A percentile compares a stretch with the other conserved stretches of the same genome.
These are phyloP conservation scores for honey bee (Apis mellifera) DNA, from an alignment of 1,140 invertebrate genomes.

Conservation along the genomic window DNA sequence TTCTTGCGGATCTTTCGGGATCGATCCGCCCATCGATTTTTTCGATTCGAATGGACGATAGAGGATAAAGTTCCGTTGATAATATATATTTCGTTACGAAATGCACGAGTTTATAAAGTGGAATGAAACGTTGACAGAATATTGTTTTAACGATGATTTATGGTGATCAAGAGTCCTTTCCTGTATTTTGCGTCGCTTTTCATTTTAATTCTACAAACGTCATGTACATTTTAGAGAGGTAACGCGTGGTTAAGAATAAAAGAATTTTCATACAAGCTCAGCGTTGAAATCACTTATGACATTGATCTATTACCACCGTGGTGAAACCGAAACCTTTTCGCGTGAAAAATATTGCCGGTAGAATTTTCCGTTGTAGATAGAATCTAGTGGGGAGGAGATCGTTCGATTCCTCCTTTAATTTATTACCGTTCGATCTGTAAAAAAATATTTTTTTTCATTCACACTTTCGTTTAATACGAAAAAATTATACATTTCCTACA, in stretches of 20 bases:
- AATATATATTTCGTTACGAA: too few species aligned
- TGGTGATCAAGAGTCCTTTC: background rate
- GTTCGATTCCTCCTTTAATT: background rate
- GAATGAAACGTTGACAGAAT: background rate
- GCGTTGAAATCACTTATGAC: slow-evolving; percentile 1
- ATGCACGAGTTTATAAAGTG: background rate
- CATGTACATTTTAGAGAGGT: background rate
- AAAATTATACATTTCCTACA: too few species aligned
- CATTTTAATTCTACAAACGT: background rate
- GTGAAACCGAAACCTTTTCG: background rate
- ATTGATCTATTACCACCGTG: background rate
- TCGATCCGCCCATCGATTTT: slow-evolving; percentile 1
- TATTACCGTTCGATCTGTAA: too few species aligned
- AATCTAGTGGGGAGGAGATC: too few species aligned
- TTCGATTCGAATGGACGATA: background rate
- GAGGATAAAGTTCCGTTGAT: background rate
- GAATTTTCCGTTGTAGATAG: background rate
- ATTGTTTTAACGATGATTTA: slow-evolving; percentile 12
- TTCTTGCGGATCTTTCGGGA: background rate
- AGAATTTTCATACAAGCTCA: background rate
- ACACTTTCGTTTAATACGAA: too few species aligned
- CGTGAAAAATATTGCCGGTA: background rate
- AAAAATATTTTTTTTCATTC: background rate
- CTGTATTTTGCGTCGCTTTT: background rate
- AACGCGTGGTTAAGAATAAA: background rate